Percentiles rank a stretch among this genome's conserved stretches.
Evolutionary conservation across 2,888 invertebrate genomes (phyloP).

Genomic region (Furcula furcula): DNA sequence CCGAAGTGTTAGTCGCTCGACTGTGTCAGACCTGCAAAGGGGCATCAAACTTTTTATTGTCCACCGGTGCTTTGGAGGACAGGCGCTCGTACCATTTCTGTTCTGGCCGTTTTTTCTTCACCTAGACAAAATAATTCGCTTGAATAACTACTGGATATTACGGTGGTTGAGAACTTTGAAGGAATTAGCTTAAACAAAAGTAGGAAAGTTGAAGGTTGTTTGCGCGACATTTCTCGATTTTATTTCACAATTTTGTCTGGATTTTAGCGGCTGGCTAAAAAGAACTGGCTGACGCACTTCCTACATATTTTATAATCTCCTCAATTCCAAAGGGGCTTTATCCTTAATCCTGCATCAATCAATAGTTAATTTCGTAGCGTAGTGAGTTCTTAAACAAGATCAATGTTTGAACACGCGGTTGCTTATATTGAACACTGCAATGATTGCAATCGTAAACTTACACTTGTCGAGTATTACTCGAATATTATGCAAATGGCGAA

Average conservation of each 20-base stretch:
- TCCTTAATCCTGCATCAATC: too few species aligned
- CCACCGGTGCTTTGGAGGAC: conserved; percentile 48
- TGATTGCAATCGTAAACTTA: conserved; percentile 15
- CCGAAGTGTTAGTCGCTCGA: conserved; percentile 13
- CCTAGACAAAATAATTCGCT: conserved; percentile 39
- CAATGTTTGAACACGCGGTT: conserved; percentile 5
- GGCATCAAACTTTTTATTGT: conserved; percentile 51
- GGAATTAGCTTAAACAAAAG: too few species aligned
- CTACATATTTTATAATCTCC: too few species aligned
- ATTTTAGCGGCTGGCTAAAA: too few species aligned
- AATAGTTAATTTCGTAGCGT: too few species aligned
- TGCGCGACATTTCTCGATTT: too few species aligned
- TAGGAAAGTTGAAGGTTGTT: too few species aligned
- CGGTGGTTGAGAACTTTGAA: too few species aligned
- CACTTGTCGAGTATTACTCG: conserved; percentile 9
- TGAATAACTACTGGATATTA: conserved; percentile 7
- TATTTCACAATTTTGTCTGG: too few species aligned
- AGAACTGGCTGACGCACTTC: too few species aligned
- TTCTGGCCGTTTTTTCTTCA: conserved; percentile 53
- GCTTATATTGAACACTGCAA: background rate
- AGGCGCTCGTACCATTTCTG: conserved; percentile 75
- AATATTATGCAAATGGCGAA: conserved; percentile 22
- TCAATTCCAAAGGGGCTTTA: too few species aligned
- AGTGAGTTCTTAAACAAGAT: background rate
- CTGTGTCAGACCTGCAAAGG: conserved; percentile 62